A percentile compares a stretch with the other conserved stretches of the same genome.
phyloP scores from a whole-genome alignment of 2,797 vertebrate genomes.

The Masticophis lateralis region DNA sequence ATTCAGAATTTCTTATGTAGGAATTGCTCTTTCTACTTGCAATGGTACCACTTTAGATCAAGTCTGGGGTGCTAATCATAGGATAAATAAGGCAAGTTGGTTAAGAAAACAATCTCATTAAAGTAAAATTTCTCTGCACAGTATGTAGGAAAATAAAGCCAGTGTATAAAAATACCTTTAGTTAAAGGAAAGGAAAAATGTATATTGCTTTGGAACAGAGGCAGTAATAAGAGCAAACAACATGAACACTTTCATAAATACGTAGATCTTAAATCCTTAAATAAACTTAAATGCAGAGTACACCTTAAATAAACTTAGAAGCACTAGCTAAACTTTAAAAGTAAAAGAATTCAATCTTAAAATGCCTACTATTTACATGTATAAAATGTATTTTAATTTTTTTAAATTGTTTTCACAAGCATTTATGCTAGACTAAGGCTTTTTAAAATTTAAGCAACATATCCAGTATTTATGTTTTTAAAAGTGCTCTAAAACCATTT shows the following conservation, averaged over 20 bases:
- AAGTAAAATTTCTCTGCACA: not conserved
- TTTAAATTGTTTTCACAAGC: not conserved
- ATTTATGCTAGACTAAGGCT: not conserved
- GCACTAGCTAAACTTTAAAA: not conserved
- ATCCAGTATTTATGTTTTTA: not conserved
- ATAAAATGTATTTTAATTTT: not conserved
- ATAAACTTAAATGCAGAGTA: not conserved
- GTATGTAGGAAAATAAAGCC: slow-evolving; percentile 3
- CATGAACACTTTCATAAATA: not conserved
- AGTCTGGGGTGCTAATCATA: not conserved
- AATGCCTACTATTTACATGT: not conserved
- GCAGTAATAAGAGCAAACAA: rapidly evolving
- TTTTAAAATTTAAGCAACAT: slow-evolving; percentile 10
- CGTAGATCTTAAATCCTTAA: not conserved
- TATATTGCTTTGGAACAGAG: not conserved
- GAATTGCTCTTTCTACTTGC: not conserved
- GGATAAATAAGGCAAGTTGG: not conserved
- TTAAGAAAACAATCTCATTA: not conserved
- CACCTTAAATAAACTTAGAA: not conserved
- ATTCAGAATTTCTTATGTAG: not conserved
- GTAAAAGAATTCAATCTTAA: not conserved
- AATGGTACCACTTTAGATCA: not conserved
- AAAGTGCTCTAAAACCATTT: not conserved
- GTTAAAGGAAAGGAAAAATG: not conserved
- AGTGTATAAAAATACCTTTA: not conserved